phyloP scores from a whole-genome alignment of 2,113 vertebrate genomes.

The Caranx ignobilis region DNA sequence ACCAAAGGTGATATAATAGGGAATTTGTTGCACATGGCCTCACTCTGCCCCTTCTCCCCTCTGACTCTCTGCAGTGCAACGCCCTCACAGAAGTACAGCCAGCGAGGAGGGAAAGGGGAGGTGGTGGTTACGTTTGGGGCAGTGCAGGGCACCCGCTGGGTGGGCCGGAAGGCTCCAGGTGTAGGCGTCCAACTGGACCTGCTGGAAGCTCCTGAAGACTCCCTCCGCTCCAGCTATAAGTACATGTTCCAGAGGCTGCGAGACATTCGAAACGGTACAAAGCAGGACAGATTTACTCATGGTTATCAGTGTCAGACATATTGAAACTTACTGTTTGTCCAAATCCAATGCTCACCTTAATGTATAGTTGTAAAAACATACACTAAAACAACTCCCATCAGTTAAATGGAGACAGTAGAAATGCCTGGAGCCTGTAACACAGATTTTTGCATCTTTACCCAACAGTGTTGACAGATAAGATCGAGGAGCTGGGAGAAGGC shows the following conservation, averaged over 20 bases:
- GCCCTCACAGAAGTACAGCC: conserved; percentile 91
- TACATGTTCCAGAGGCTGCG: conserved; percentile 93
- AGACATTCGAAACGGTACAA: conserved; percentile 86
- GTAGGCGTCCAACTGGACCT: conserved; percentile 60
- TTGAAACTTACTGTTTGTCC: neutral
- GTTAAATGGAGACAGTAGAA: neutral
- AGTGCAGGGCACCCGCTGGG: conserved; percentile 83
- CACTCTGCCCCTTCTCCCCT: neutral
- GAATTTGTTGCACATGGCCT: neutral
- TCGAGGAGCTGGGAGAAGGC: conserved; percentile 88
- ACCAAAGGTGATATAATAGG: neutral
- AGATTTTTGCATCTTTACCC: neutral
- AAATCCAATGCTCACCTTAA: neutral
- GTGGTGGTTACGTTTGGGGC: conserved; percentile 87
- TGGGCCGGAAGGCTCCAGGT: conserved; percentile 77
- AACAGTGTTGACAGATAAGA: conserved; percentile 86
- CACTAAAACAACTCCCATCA: neutral
- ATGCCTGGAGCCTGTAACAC: neutral
- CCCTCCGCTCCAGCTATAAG: conserved; percentile 85
- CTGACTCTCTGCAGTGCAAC: conserved; percentile 80
- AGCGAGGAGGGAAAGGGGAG: conserved; percentile 87
- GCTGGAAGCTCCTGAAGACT: conserved; percentile 74
- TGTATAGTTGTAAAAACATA: neutral
- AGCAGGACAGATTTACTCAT: neutral
- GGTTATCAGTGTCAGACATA: neutral